A percentile compares a stretch with the other conserved stretches of the same genome.
Evolutionary conservation across 2,113 vertebrate species (phyloP).

Genomic region (Gallinago paraguaiae): DNA sequence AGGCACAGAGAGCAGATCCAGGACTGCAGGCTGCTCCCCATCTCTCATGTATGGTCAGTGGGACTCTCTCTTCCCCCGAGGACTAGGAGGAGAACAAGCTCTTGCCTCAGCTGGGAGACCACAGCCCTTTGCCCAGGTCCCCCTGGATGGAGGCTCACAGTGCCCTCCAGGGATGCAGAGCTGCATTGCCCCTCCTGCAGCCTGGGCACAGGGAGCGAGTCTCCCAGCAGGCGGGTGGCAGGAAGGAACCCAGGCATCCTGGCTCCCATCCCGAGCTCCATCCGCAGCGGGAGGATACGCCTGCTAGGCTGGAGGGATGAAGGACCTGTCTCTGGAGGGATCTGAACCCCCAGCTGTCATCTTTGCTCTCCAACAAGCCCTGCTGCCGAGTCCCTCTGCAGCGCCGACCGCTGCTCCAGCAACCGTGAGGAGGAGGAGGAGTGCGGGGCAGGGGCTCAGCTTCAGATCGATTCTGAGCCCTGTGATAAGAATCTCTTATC

Average conservation of each 20-base stretch:
- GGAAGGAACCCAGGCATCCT: not conserved
- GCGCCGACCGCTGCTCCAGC: accelerated
- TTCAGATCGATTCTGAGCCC: slow-evolving; percentile 74
- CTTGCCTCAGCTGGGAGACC: not conserved
- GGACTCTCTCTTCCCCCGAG: not conserved
- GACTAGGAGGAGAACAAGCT: not conserved
- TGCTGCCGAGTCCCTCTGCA: not conserved
- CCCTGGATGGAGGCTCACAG: not conserved
- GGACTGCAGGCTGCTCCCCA: not conserved
- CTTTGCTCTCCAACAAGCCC: not conserved
- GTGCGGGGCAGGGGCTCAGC: slow-evolving; percentile 47
- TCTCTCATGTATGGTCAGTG: not conserved
- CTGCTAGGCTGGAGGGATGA: not conserved
- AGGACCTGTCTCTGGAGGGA: not conserved
- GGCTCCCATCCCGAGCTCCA: accelerated
- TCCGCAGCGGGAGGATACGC: not conserved
- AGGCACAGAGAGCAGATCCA: not conserved
- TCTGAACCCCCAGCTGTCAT: not conserved
- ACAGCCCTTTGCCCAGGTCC: not conserved
- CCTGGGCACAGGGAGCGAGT: not conserved
- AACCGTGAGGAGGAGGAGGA: not conserved
- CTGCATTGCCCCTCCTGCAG: not conserved
- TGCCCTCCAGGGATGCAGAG: not conserved
- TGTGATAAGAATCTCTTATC: slow-evolving; percentile 84
- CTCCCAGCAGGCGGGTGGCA: not conserved